Conservation (phyloP, 2,113 vertebrate genomes). For the Bujurquina vittata region DNA sequence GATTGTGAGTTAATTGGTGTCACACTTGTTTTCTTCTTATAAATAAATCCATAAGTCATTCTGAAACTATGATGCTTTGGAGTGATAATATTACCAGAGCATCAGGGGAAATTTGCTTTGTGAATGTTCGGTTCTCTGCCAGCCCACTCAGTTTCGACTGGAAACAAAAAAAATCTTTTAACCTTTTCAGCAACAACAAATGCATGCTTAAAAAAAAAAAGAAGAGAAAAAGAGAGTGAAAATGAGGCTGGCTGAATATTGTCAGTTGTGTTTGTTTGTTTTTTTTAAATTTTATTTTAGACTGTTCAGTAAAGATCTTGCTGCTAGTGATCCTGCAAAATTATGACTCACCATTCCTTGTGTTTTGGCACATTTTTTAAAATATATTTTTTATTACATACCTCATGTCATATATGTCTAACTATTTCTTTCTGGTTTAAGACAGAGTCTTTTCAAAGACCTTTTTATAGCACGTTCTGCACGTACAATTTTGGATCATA, state of each 20-base stretch:
- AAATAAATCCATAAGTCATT: constrained; percentile 99
- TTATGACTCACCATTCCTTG: not conserved
- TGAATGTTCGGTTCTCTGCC: constrained; percentile 95
- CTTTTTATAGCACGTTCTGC: not conserved
- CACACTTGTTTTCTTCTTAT: constrained; percentile 94
- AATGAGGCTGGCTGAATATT: constrained; percentile 25
- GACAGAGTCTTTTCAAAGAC: constrained; percentile 50
- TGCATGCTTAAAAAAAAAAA: constrained; percentile 69
- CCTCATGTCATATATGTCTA: not conserved
- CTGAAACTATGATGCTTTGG: constrained; percentile 96
- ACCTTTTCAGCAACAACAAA: constrained; percentile 90
- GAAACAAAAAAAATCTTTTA: constrained; percentile 89
- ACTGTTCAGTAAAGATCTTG: constrained; percentile 19
- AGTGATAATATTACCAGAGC: constrained; percentile 96
- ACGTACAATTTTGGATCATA: not conserved
- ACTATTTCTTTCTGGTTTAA: constrained; percentile 10
- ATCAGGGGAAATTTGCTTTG: constrained; percentile 95
- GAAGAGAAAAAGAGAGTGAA: constrained; percentile 10
- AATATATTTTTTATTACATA: not conserved
- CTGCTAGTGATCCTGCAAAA: not conserved
- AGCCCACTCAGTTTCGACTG: constrained; percentile 97
- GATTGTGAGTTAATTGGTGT: constrained; percentile 79
- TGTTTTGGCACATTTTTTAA: not conserved
- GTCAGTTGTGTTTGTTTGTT: not conserved
- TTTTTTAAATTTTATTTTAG: not conserved